phyloP scores from a whole-genome alignment of 2,113 vertebrate genomes.

The Lynx canadensis region DNA sequence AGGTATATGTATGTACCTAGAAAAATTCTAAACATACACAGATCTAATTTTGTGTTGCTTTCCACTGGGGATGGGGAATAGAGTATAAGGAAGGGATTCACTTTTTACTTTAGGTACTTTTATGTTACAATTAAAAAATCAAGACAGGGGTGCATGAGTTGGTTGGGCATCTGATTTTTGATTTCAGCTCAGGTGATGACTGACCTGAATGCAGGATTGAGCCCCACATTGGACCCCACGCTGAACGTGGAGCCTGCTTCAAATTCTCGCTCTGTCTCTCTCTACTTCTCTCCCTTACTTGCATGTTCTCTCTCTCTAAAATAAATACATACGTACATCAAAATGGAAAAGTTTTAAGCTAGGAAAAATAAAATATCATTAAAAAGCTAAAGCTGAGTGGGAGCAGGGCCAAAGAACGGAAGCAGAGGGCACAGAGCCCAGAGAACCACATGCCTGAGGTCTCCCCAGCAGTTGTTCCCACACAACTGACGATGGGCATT shows the following conservation, averaged over 20 bases:
- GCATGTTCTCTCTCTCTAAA: too few relatives aligned
- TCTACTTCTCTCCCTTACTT: too few relatives aligned
- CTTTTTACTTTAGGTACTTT: not conserved
- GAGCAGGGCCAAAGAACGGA: not conserved
- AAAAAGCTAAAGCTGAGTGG: not conserved
- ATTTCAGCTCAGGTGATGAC: too few relatives aligned
- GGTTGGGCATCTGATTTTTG: too few relatives aligned
- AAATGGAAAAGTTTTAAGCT: not conserved
- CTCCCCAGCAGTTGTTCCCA: not conserved
- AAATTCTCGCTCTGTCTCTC: too few relatives aligned
- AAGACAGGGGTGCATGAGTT: not conserved
- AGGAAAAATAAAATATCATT: not conserved
- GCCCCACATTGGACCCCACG: too few relatives aligned
- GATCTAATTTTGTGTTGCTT: not conserved
- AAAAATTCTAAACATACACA: not conserved
- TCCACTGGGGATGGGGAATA: not conserved
- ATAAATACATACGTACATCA: not conserved
- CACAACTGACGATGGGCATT: too few relatives aligned
- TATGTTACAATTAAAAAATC: not conserved
- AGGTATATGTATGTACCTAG: not conserved
- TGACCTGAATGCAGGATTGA: too few relatives aligned
- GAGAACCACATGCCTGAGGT: not conserved
- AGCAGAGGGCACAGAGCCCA: not conserved
- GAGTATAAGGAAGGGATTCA: not conserved
- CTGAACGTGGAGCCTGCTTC: too few relatives aligned